Evolutionary conservation across 35 echinoderm and acorn worm genomes (phyloP), one percentile per base, ranked within the genome.

Genomic region (Ophiothrix spiculata): DNA sequence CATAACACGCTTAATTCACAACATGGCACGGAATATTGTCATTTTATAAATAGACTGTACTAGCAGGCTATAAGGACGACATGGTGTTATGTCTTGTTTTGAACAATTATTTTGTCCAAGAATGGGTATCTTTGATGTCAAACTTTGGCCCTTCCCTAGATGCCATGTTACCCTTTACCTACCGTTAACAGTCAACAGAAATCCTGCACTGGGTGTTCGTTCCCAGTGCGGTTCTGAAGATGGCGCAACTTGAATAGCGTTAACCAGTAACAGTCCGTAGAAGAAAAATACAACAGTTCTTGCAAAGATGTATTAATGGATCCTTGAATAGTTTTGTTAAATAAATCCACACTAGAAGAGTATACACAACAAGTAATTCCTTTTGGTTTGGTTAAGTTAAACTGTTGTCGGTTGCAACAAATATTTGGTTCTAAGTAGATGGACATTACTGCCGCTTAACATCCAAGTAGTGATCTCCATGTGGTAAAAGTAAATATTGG

Each of bases 361-460:
- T 54, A 21, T 21, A 21, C 29, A 28, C 25, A 69, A 69, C 60
- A 15, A 69, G 60, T 69, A 69, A 69, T 69, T n/a, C 60, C 60
- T 10, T 69, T 69, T 15, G 60, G 3, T 69, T 2, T 4, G 60
- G 17, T 69, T 69, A 11, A 54, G 60, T 15, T 69, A 25, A 15
- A n/a, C 3, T 69, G 60, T 69, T 2, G 3, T 10, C 60, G 8
- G 23, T 2, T 6, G 60, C 60, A 69, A 25, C 60, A 69, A 69
- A 69, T 15, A 69, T 10, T 69, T 1, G 60, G 60, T 25, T 69
- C 60, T 28, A 6, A 69, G 29, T 69, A 69, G 60, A 6, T 69
- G 60, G 60, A 69, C 60, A 69, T 69, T 69, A 69, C 60, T 69
- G 60, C 60, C 23, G 60, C 17, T 69, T 69, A 69, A 69, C 60